Evolutionary conservation across 2,888 invertebrate species (phyloP).

Genomic region (Pammene fasciana): DNA sequence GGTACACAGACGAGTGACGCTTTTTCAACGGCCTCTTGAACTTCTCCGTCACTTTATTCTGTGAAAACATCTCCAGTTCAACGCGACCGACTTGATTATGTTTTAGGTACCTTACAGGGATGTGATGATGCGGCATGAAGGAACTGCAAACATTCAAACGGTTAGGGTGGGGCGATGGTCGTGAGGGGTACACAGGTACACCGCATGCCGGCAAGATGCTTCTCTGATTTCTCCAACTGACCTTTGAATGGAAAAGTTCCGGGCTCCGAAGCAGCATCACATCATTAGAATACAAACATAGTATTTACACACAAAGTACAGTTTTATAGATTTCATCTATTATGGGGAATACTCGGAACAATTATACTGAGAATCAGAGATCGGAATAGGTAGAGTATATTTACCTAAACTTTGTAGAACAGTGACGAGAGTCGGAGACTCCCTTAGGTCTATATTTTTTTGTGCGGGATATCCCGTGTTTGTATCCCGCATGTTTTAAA

Average conservation of each 20-base stretch:
- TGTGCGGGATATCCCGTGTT: no score
- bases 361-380: no score
- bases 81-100: conserved; percentile 44
- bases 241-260: conserved; percentile 79
- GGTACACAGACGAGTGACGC: conserved; percentile 92
- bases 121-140: conserved; percentile 38
- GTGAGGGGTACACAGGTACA: conserved; percentile 65
- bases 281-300: conserved; percentile 70
- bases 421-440: no score
- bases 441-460: no score
- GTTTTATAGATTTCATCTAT: conserved; percentile 13
- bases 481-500: no score
- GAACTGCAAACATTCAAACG: conserved; percentile 38
- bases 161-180: conserved; percentile 42
- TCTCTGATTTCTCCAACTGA: conserved; percentile 70
- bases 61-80: conserved; percentile 66
- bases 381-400: no score
- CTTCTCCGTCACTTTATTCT: conserved; percentile 94
- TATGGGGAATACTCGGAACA: conserved; percentile 42
- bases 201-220: conserved; percentile 78
- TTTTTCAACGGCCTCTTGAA: conserved; percentile 94
- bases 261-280: conserved; percentile 82
- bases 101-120: conserved; percentile 9
- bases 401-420: no score
- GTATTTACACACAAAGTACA: conserved; percentile 43